phyloP scores from a whole-genome alignment of 2,113 vertebrate species.

The Crotalus horridus region DNA sequence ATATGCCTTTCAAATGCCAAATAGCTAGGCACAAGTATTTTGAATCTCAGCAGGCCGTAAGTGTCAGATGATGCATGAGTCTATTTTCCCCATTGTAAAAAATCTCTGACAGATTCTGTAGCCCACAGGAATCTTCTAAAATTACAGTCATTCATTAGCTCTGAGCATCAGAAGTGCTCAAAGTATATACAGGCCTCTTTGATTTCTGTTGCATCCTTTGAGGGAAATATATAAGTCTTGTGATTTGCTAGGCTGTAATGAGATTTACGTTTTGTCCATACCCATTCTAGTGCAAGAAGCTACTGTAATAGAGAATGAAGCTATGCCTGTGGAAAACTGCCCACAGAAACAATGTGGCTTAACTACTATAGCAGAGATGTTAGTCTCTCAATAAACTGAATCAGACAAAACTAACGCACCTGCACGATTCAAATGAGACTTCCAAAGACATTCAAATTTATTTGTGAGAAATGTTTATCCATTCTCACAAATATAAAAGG shows the following conservation, averaged over 20 bases:
- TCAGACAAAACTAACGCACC: neutral
- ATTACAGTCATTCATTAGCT: neutral
- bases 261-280: neutral
- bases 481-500: neutral
- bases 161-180: neutral
- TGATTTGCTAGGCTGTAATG: neutral
- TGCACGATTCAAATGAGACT: neutral
- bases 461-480: neutral
- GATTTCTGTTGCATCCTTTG: neutral
- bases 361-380: neutral
- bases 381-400: neutral
- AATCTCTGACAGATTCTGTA: neutral
- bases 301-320: neutral
- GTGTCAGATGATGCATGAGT: neutral
- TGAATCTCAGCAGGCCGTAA: neutral
- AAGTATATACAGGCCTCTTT: neutral
- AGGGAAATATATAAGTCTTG: neutral
- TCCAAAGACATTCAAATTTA: neutral
- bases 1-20: neutral
- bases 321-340: neutral
- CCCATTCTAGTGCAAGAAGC: neutral
- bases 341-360: neutral
- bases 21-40: neutral
- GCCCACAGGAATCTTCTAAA: neutral
- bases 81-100: neutral